Base-by-base conservation (phyloP, 1,140 invertebrate genomes). In the Drosophila sechellia region DNA sequence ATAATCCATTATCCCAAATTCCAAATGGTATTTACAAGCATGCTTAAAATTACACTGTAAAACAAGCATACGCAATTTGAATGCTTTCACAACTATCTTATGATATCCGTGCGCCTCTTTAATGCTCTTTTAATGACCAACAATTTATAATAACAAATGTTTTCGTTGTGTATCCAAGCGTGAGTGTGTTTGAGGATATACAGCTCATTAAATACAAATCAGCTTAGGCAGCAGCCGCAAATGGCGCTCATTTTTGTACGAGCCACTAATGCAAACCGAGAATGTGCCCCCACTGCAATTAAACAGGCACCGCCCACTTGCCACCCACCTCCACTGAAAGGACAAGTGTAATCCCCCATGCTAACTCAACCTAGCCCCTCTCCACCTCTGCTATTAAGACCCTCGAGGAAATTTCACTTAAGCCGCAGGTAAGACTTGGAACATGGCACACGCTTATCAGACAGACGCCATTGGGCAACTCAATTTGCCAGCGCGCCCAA, bases 141-240 rank as follows among this genome's bases (percentile, higher is more conserved):
- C 13, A n/a, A 39, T 13, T 13, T n/a, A 8, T 31, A 10, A 31
- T 10, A 8, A 6, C 6, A 31, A 31, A 8, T 31, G 2, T 31
- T 45, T 10, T 35, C 12, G 53, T n/a, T 55, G 61, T 69, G 39
- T 59, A 37, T 13, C 17, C 37, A n/a, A 50, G 55, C 42, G 20
- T 50, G 45, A 13, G 60, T 49, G 56, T 60, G 55, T 45, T 25
- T 64, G 0, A 42, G 63, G 56, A 78, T 75, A 78, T 66, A 78
- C 61, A 87, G 83, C 83, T 87, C 84, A 87, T 87, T 89, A 87
- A 89, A 89, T 84, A 69, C 84, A 87, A 87, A 87, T 89, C 84
- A 90, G 84, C 84, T 89, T 90, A 78, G 69, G 54, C 74, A 69
- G 60, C 42, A 60, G 31, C 56, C 60, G 34, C 72, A 63, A 53